Base-by-base conservation (phyloP, 1,140 invertebrate genomes). In the Lepidurus apus region DNA sequence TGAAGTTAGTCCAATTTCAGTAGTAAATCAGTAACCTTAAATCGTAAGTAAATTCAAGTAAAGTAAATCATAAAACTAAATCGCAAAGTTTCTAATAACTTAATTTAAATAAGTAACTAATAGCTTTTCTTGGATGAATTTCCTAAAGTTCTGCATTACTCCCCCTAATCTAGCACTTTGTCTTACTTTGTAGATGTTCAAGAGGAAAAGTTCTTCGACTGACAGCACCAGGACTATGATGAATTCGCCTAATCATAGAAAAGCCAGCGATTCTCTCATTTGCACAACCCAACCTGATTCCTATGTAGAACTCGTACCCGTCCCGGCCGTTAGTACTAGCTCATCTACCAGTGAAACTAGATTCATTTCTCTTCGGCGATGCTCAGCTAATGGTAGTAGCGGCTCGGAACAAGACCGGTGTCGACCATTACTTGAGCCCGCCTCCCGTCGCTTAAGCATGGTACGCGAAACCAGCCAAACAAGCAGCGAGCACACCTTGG, bases 201-300 rank as follows among this genome's bases (percentile, higher is more conserved):
- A 65, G 53, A 65, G 53, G 53, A 65, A 65, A 65, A 65, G 53
- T 65, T 65, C 53, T 65, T 65, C 53, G 13, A 65, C 53, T 17
- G 53, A 65, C 21, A 65, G 53, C 53, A 65, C 53, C 8, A 13
- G 53, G 7, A 65, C 53, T 7, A 65, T 65, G 53, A 7, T 65
- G 53, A 65, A 65, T 7, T 65, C 53, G 53, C 53, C 53, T 65
- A 65, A 65, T 65, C 53, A 65, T 21, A 13, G 53, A 21, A 65
- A 65, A 65, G 53, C 53, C 9, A 65, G 53, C 21, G 53, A 65
- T n/a, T 65, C 53, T 21, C 53, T 65, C 53, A 9, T 65, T 65
- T 65, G 53, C 53, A 65, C 53, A 65, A 13, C 53, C 6, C 53
- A 65, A 21, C 53, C 53, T 65, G 53, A 65, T 65, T 65, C 53